phyloP scores from a whole-genome alignment of 2,113 vertebrate genomes.

The Rattus norvegicus region GRCr8 NC_086027.1:109188501-109189000 shows the following conservation, averaged over 20 bases:
- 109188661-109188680: background rate
- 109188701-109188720: conserved; percentile 48
- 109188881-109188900: conserved; percentile 84
- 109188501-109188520: background rate
- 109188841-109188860: conserved; percentile 66
- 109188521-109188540: background rate
- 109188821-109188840: conserved; percentile 77
- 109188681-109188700: conserved; percentile 2
- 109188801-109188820: background rate
- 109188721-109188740: conserved; percentile 57
- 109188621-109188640: conserved; percentile 26
- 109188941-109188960: conserved; percentile 83
- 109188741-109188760: background rate
- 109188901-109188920: conserved; percentile 77
- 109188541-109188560: background rate
- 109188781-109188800: conserved; percentile 29
- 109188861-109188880: conserved; percentile 81
- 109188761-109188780: background rate
- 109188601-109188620: conserved; percentile 46
- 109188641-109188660: background rate
- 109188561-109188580: conserved; percentile 6
- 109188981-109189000: conserved; percentile 71
- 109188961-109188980: conserved; percentile 68
- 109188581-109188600: conserved; percentile 53
- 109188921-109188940: conserved; percentile 81